A percentile compares a stretch with the other conserved stretches of the same genome.
phyloP scores from a whole-genome alignment of 1,140 invertebrate species.

The Drosophila nikananu region DNA sequence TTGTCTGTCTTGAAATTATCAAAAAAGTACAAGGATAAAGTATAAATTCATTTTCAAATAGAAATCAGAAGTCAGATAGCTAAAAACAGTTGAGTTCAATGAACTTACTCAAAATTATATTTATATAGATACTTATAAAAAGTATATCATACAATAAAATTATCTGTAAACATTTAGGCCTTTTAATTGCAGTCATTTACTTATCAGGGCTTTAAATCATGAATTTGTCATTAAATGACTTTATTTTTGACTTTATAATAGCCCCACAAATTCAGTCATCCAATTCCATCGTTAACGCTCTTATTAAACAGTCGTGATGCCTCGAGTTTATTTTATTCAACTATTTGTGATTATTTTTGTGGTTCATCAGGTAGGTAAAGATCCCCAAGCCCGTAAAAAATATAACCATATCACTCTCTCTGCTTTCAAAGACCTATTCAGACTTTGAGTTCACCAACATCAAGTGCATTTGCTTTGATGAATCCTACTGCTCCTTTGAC shows the following conservation, averaged over 20 bases:
- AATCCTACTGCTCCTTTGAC: not conserved
- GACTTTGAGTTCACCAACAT: conserved; percentile 4
- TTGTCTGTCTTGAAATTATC: not conserved
- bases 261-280: not conserved
- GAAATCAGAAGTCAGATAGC: too few species aligned
- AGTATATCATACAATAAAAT: not conserved
- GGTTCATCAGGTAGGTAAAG: not conserved
- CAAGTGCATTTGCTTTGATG: not conserved
- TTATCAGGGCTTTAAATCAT: not conserved
- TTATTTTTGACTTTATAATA: not conserved
- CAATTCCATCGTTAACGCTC: not conserved
- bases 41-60: not conserved
- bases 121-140: not conserved
- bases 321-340: not conserved
- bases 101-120: not conserved
- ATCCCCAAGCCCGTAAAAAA: not conserved
- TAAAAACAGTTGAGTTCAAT: not conserved
- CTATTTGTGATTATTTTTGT: not conserved
- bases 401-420: not conserved
- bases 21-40: not conserved
- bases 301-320: not conserved
- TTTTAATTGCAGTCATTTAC: not conserved
- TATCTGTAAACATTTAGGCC: not conserved
- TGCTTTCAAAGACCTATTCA: not conserved
- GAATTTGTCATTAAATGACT: not conserved